A percentile compares a stretch with the other conserved stretches of the same genome.
phyloP scores from a whole-genome alignment of 2,113 vertebrate genomes.

The Ptilonorhynchus violaceus region DNA sequence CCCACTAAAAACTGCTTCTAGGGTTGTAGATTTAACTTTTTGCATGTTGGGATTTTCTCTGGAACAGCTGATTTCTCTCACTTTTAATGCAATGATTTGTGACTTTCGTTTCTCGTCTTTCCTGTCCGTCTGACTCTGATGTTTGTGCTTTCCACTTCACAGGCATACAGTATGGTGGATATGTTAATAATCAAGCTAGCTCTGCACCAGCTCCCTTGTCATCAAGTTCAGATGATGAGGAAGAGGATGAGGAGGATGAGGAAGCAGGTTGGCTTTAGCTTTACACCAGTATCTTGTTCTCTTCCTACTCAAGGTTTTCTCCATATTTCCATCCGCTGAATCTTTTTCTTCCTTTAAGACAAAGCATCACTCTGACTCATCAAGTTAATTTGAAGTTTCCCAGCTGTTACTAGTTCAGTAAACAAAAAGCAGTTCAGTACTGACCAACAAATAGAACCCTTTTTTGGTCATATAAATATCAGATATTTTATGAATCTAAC shows the following conservation, averaged over 20 bases:
- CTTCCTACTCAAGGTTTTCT: slow-evolving; percentile 51
- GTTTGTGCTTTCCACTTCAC: slow-evolving; percentile 88
- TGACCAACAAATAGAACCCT: background rate
- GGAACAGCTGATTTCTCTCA: slow-evolving; percentile 58
- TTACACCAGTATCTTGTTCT: slow-evolving; percentile 77
- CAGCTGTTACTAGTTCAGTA: background rate
- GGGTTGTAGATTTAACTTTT: background rate
- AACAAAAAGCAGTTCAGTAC: background rate
- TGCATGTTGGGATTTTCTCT: slow-evolving; percentile 67
- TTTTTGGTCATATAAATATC: background rate
- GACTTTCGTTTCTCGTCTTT: slow-evolving; percentile 68
- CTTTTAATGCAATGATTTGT: slow-evolving; percentile 71
- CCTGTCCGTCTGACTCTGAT: slow-evolving; percentile 74
- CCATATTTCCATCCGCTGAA: slow-evolving; percentile 13
- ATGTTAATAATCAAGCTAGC: slow-evolving; percentile 93
- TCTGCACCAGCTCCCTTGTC: slow-evolving; percentile 90
- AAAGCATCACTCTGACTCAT: background rate
- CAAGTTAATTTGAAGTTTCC: background rate
- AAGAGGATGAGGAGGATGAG: slow-evolving; percentile 93
- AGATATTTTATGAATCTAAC: background rate
- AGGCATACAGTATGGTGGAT: slow-evolving; percentile 95
- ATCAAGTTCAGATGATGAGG: slow-evolving; percentile 97
- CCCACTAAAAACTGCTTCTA: slow-evolving; percentile 21
- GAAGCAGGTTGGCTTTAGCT: slow-evolving; percentile 99
- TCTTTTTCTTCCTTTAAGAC: background rate